These are phyloP conservation scores for Drosophila aldrichi DNA, from an alignment of 2,888 invertebrate genomes.

Conservation along the genomic window DNA sequence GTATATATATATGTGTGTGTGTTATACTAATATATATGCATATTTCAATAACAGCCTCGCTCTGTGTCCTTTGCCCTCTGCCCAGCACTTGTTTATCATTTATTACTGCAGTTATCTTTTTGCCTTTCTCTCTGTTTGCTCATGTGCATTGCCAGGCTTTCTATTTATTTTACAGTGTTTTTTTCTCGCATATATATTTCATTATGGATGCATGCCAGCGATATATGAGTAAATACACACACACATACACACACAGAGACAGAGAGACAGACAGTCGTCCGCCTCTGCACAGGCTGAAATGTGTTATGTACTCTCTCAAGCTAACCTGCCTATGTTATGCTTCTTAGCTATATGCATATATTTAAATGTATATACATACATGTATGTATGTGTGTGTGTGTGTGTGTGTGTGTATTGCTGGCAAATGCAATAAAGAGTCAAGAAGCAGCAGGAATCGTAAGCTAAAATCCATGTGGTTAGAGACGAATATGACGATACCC, in stretches of 20 bases:
- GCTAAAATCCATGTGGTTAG: not conserved
- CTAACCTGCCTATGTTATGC: conserved; percentile 15
- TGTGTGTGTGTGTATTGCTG: conserved; percentile 18
- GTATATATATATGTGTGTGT: conserved; percentile 7
- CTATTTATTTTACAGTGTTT: conserved; percentile 54
- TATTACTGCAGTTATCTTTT: conserved; percentile 69
- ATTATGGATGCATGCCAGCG: conserved; percentile 56
- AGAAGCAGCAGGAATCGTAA: conserved; percentile 12
- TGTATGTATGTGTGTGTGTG: not conserved
- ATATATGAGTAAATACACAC: conserved; percentile 46
- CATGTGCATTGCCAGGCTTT: conserved; percentile 43
- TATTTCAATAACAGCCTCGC: conserved; percentile 64
- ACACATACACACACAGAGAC: not conserved
- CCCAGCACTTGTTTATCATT: conserved; percentile 75
- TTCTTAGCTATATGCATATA: conserved; percentile 8
- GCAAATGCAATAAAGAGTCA: conserved; percentile 40
- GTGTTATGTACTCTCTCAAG: not conserved
- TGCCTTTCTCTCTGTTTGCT: conserved; percentile 54
- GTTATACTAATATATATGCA: conserved; percentile 6
- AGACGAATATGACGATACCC: conserved; percentile 32
- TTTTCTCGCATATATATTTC: conserved; percentile 53
- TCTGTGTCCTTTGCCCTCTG: conserved; percentile 14
- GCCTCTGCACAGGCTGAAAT: not conserved
- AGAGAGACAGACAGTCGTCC: not conserved
- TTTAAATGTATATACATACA: not conserved